A percentile compares a stretch with the other conserved stretches of the same genome.
These are phyloP conservation scores for Ganaspis brasiliensis DNA, from an alignment of 2,888 invertebrate species.

Conservation along the genomic window DNA sequence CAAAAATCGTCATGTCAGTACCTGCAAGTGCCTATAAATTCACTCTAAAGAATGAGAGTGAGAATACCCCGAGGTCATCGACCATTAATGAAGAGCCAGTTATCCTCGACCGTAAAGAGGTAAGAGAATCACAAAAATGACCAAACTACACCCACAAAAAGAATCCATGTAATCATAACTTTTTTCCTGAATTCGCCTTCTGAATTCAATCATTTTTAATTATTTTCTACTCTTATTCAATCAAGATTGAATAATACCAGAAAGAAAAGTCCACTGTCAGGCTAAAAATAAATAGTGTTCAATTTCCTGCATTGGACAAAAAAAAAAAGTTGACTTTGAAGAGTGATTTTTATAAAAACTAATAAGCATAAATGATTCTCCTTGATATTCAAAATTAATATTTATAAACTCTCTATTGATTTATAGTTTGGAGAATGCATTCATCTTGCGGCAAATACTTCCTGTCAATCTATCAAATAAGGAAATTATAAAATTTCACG, in stretches of 20 bases:
- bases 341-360: not conserved
- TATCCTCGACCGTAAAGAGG: constrained; percentile 83
- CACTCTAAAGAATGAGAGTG: constrained; percentile 84
- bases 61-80: constrained; percentile 87
- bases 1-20: constrained; percentile 87
- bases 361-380: constrained; percentile 6
- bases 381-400: constrained; percentile 14
- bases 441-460: not conserved
- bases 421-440: not conserved
- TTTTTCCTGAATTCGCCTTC: not conserved
- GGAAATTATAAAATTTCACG: constrained; percentile 4
- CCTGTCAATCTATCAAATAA: not conserved
- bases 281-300: not conserved
- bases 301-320: not conserved
- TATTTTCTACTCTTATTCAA: not conserved
- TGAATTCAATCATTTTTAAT: not conserved
- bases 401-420: constrained; percentile 11
- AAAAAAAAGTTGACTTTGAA: not conserved
- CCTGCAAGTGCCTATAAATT: constrained; percentile 88
- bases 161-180: not conserved
- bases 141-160: constrained; percentile 20
- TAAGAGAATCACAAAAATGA: constrained; percentile 58
- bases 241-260: not conserved
- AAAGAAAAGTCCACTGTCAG: not conserved
- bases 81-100: constrained; percentile 83